These are phyloP conservation scores for Lochmaea crataegi DNA, from an alignment of 2,888 invertebrate species.

Conservation along the genomic window DNA sequence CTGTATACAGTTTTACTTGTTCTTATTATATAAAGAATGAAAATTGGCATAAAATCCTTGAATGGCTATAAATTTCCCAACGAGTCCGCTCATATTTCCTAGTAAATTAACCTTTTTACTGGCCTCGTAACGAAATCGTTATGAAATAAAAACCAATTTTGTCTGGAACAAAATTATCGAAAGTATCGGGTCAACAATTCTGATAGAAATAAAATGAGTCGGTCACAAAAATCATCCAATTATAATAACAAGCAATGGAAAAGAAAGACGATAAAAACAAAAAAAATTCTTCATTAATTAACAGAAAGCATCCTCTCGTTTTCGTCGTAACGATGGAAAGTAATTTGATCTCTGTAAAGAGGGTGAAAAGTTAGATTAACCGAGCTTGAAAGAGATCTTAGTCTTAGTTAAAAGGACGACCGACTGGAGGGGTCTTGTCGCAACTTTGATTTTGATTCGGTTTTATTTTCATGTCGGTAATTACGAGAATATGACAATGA, in stretches of 20 bases:
- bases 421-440: conserved; percentile 33
- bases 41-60: too few relatives aligned
- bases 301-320: conserved; percentile 31
- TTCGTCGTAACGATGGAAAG: conserved; percentile 38
- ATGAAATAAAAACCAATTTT: too few relatives aligned
- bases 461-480: conserved; percentile 44
- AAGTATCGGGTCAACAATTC: background rate
- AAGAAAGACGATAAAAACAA: conserved; percentile 5
- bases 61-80: too few relatives aligned
- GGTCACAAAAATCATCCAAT: conserved; percentile 15
- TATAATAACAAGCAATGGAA: conserved; percentile 20
- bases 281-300: conserved; percentile 37
- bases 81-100: too few relatives aligned
- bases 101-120: too few relatives aligned
- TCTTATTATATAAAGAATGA: too few relatives aligned
- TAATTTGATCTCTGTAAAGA: conserved; percentile 44
- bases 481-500: conserved; percentile 27
- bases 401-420: conserved; percentile 41
- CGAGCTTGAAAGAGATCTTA: conserved; percentile 45
- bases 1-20: too few relatives aligned
- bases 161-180: too few relatives aligned
- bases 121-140: too few relatives aligned
- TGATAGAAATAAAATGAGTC: background rate
- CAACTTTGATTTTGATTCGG: conserved; percentile 41
- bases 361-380: conserved; percentile 49